A percentile compares a stretch with the other conserved stretches of the same genome.
Conservation (phyloP, 1,140 invertebrate genomes). For the Apocrypta bakeri region DNA sequence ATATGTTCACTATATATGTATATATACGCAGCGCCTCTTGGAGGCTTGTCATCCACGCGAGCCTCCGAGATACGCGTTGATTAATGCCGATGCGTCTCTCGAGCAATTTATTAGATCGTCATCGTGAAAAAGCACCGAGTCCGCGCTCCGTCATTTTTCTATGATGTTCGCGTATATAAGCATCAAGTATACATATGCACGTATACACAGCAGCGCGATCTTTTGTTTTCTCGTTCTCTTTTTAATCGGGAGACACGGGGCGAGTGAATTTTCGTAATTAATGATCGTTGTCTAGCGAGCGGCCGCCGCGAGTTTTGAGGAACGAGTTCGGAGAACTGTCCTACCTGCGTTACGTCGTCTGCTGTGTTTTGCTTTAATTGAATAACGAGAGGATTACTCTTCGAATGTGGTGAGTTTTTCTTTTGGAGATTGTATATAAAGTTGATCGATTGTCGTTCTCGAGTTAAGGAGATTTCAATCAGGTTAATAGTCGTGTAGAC, state of each 20-base stretch:
- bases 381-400: background rate
- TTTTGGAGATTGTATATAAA: background rate
- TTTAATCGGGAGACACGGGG: constrained; percentile 21
- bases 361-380: background rate
- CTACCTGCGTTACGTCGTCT: background rate
- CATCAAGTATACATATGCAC: background rate
- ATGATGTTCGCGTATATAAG: background rate
- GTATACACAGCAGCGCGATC: too few species aligned
- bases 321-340: background rate
- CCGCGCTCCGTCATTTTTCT: constrained; percentile 38
- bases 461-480: background rate
- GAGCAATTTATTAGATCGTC: constrained; percentile 62
- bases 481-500: background rate
- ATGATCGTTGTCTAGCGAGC: constrained; percentile 2
- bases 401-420: background rate
- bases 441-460: background rate
- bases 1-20: background rate
- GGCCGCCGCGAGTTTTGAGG: background rate
- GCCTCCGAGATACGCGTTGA: constrained; percentile 62
- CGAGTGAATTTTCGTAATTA: background rate
- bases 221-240: constrained; percentile 10
- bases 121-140: constrained; percentile 39
- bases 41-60: constrained; percentile 31
- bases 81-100: constrained; percentile 58
- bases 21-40: too few species aligned